Evolutionary conservation across 2,888 invertebrate genomes (phyloP), one percentile per base, ranked within the genome.

Genomic region (Eupithecia exiguata): DNA sequence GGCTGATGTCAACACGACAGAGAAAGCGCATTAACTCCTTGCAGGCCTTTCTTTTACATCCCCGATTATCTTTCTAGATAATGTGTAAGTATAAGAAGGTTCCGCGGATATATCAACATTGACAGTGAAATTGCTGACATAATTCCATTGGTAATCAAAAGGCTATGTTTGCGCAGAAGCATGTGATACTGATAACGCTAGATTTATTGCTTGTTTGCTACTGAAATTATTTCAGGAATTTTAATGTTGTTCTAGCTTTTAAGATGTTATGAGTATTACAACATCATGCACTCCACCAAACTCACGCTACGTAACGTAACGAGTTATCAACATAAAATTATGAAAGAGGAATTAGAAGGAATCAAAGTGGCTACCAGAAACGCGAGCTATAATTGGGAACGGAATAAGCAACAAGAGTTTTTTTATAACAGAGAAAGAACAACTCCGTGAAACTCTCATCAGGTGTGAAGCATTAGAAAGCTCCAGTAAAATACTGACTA

Each of bases 1-100:
- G 46, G 77, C 71, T 77, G 80, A 81, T 83, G 84, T 79, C 82
- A 81, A 79, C 12, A 38, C 69, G 67, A 43, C 58, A 75, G 85
- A 81, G 88, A 88, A 88, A 89, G 88, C 84, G 80, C 82, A 81
- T 84, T 79, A 79, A 46, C 70, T 75, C 77, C 77, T 79, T 77
- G 61, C 68, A 9, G 38, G 65, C 65, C 40, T 21, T 36, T 36
- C 36, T 63, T 35, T 63, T 35, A 16, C 35, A n/a, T 49, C 49
- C 49, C 10, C 49, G 49, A 21, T 10, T 40, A 40, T 40, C 14
- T 14, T 14, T 43, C 0, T 7, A 46, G 5, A 14, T 43, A 46
- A 5, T 7, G 7, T 46, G 18, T n/a, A n/a, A n/a, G n/a, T 46
- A n/a, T n/a, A n/a, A 53, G 53, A 12, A 21, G n/a, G 53, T 10